Conservation (phyloP, 2,888 invertebrate genomes). For the Ametastegia equiseti region DNA sequence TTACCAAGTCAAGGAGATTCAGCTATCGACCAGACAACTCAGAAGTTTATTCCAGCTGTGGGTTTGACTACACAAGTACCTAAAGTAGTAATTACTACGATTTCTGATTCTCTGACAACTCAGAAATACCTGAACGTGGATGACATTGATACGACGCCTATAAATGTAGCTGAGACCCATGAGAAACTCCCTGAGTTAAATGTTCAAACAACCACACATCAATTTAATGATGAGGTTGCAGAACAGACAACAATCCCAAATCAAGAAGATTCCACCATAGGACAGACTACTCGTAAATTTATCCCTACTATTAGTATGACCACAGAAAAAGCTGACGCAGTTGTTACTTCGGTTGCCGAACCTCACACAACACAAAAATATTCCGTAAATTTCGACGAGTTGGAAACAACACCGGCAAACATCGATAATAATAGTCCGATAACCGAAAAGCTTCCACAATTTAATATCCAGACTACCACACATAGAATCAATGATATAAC, state of each 20-base stretch:
- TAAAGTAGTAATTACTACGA: neutral
- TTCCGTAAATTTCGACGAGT: neutral
- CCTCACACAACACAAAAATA: neutral
- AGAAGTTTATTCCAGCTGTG: neutral
- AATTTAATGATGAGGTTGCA: neutral
- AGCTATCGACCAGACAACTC: neutral
- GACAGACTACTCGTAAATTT: constrained; percentile 1
- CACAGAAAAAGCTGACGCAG: constrained; percentile 7
- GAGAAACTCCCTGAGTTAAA: neutral
- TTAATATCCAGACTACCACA: neutral
- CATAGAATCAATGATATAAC: neutral
- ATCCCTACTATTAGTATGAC: neutral
- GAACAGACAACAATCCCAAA: neutral
- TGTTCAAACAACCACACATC: neutral
- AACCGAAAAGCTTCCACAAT: neutral
- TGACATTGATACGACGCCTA: neutral
- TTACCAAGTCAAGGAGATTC: neutral
- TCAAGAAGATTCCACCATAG: neutral
- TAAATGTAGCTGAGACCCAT: too few relatives aligned
- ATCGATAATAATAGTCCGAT: neutral
- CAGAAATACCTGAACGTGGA: neutral
- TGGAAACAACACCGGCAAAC: neutral
- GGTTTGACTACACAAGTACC: neutral
- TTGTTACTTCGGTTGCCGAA: neutral
- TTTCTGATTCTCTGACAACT: neutral